Conservation (phyloP, 2,888 invertebrate species). For the Stenoptilia bipunctidactyla region DNA sequence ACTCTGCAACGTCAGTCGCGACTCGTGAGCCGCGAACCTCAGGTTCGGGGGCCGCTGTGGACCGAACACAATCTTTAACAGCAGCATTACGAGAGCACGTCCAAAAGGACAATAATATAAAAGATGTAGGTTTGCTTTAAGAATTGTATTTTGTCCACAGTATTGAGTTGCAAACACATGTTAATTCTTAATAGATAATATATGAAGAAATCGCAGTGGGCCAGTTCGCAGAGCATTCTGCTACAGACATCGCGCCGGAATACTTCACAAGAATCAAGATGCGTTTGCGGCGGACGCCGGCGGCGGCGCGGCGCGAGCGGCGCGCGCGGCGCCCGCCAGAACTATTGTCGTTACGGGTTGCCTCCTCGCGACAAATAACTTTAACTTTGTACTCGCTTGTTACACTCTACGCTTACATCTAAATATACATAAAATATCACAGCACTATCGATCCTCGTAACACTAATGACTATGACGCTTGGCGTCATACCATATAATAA, state of each 20-base stretch:
- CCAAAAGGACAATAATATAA: background rate
- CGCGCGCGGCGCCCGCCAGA: background rate
- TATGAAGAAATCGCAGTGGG: background rate
- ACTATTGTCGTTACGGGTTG: slow-evolving; percentile 9
- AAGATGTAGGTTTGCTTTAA: background rate
- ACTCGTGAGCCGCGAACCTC: background rate
- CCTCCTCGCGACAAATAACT: slow-evolving; percentile 36
- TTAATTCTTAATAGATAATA: background rate
- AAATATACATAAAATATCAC: slow-evolving; percentile 71
- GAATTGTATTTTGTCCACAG: background rate
- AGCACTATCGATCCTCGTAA: slow-evolving; percentile 71
- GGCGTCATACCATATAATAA: slow-evolving; percentile 37
- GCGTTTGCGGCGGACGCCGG: too few relatives aligned
- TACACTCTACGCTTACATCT: slow-evolving; percentile 52
- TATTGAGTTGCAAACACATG: background rate
- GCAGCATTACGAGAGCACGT: background rate
- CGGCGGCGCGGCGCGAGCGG: too few relatives aligned
- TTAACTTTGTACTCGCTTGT: slow-evolving; percentile 54
- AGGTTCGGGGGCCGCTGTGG: background rate
- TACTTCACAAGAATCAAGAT: too few relatives aligned
- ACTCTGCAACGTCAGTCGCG: slow-evolving; percentile 22
- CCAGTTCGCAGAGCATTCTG: too few relatives aligned
- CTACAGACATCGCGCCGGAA: too few relatives aligned
- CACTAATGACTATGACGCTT: slow-evolving; percentile 54
- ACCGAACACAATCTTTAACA: background rate